phyloP scores from a whole-genome alignment of 2,113 vertebrate genomes.

The Ovis canadensis region DNA sequence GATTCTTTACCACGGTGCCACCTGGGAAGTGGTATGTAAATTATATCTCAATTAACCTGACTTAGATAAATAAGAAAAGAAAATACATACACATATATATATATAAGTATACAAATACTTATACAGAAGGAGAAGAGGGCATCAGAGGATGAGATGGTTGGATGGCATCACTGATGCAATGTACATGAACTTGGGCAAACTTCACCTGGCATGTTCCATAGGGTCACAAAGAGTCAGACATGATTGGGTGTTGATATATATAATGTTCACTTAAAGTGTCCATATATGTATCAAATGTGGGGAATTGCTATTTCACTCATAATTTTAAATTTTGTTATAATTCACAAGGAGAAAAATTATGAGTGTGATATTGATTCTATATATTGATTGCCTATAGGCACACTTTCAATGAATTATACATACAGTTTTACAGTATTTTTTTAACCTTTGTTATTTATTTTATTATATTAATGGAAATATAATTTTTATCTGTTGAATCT shows the following conservation, averaged over 20 bases:
- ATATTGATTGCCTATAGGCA: neutral
- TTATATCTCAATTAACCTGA: neutral
- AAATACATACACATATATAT: neutral
- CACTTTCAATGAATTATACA: neutral
- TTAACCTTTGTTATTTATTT: neutral
- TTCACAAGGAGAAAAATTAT: neutral
- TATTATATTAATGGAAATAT: neutral
- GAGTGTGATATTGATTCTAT: neutral
- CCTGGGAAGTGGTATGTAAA: neutral
- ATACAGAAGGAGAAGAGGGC: neutral
- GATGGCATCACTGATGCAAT: neutral
- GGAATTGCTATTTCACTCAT: neutral
- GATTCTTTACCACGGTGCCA: neutral
- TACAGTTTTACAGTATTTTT: neutral
- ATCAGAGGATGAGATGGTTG: neutral
- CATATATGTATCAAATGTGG: neutral
- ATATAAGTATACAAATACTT: neutral
- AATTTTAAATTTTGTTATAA: neutral
- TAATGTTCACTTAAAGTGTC: neutral
- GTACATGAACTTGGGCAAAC: neutral
- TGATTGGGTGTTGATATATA: neutral
- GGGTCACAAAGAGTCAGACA: neutral
- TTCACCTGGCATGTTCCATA: neutral
- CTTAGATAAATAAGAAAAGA: neutral
- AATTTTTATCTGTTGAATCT: neutral